Conservation (phyloP, 1,140 invertebrate genomes). For the Trachymyrmex cornetzi region DNA sequence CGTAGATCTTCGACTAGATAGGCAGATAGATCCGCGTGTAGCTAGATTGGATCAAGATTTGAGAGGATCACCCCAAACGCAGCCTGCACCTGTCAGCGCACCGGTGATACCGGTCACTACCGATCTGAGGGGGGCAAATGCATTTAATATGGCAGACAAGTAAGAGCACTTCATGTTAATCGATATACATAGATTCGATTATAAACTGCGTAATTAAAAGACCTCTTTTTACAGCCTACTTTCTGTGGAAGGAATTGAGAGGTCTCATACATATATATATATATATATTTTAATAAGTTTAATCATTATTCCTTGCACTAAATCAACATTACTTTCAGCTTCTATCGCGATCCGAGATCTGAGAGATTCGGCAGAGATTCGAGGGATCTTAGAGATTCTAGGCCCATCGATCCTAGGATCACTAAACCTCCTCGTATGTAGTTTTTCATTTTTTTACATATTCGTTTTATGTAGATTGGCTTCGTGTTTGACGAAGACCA, state of each 20-base stretch:
- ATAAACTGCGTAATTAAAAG: conserved; percentile 58
- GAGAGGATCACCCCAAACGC: conserved; percentile 86
- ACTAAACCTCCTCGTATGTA: conserved; percentile 86
- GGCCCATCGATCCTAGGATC: conserved; percentile 89
- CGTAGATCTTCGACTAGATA: conserved; percentile 88
- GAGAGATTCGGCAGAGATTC: conserved; percentile 88
- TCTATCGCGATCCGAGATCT: conserved; percentile 86
- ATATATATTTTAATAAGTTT: conserved; percentile 57
- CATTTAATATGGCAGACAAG: conserved; percentile 83
- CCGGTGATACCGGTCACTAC: conserved; percentile 82
- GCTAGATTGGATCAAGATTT: conserved; percentile 89
- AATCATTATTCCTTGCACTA: conserved; percentile 69
- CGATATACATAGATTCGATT: background rate
- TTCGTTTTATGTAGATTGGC: background rate
- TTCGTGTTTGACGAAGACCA: too few species aligned
- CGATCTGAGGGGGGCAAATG: conserved; percentile 76
- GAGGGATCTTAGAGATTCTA: conserved; percentile 89
- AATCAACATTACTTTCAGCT: conserved; percentile 80
- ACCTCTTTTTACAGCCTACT: conserved; percentile 81
- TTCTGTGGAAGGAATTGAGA: conserved; percentile 85
- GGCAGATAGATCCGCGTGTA: conserved; percentile 87
- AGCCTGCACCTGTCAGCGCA: conserved; percentile 88
- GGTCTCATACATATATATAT: conserved; percentile 76
- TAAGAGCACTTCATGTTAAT: conserved; percentile 73
- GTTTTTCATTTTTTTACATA: conserved; percentile 38